These are phyloP conservation scores for Eulemur rubriventer DNA, from an alignment of 2,797 vertebrate genomes.

Conservation along the genomic window DNA sequence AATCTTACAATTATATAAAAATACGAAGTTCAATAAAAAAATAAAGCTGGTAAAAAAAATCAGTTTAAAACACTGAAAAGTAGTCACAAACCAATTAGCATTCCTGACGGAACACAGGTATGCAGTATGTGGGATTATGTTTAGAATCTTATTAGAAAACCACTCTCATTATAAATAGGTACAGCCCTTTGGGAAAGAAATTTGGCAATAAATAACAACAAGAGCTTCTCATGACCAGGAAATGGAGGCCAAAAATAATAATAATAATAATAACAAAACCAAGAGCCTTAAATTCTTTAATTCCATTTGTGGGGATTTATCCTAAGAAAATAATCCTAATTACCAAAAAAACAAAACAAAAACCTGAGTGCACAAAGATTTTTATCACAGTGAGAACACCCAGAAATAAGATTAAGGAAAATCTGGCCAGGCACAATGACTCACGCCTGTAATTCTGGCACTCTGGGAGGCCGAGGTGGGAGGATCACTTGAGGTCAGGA, in stretches of 20 bases:
- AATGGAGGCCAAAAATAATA: not conserved
- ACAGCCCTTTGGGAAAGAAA: not conserved
- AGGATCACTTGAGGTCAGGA: too few relatives aligned
- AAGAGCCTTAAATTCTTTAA: constrained; percentile 31
- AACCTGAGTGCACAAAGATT: not conserved
- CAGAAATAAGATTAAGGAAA: not conserved
- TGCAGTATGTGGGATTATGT: not conserved
- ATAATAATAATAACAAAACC: not conserved
- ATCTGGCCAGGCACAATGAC: not conserved
- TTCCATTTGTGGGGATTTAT: not conserved
- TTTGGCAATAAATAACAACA: not conserved
- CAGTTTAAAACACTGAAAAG: not conserved
- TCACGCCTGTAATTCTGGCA: too few relatives aligned
- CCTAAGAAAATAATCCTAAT: constrained; percentile 30
- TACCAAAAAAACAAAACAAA: not conserved
- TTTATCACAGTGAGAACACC: not conserved
- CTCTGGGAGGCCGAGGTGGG: too few relatives aligned
- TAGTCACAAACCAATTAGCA: not conserved
- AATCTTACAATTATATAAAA: constrained; percentile 9
- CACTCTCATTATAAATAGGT: not conserved
- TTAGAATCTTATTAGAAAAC: not conserved
- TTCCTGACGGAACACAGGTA: not conserved
- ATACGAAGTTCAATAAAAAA: not conserved
- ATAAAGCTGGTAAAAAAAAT: not conserved
- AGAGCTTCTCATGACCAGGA: not conserved